These are phyloP conservation scores for Tyria jacobaeae DNA, from an alignment of 2,888 invertebrate genomes.

Conservation along the genomic window DNA sequence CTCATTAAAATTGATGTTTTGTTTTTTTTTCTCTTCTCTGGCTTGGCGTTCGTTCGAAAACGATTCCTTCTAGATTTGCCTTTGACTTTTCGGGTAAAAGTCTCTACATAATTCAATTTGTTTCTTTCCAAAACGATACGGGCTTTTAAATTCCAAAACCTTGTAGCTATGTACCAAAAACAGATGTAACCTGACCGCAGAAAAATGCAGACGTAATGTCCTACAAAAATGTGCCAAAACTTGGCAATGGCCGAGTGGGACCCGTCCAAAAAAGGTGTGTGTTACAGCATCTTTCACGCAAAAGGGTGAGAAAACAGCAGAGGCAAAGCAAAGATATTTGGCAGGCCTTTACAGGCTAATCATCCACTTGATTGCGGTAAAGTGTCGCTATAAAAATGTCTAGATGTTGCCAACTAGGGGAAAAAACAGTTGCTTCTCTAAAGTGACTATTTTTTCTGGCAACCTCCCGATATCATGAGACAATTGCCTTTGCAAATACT, in stretches of 20 bases:
- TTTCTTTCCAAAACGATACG: slow-evolving; percentile 48
- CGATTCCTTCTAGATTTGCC: slow-evolving; percentile 65
- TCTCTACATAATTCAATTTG: slow-evolving; percentile 59
- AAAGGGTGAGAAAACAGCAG: slow-evolving; percentile 79
- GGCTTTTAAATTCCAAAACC: slow-evolving; percentile 39
- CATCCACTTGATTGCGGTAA: slow-evolving; percentile 85
- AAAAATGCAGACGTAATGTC: slow-evolving; percentile 49
- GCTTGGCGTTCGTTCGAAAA: slow-evolving; percentile 50
- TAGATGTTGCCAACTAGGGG: slow-evolving; percentile 83
- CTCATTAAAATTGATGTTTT: slow-evolving; percentile 85
- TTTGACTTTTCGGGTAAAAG: slow-evolving; percentile 53
- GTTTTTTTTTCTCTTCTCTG: slow-evolving; percentile 65
- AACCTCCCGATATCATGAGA: slow-evolving; percentile 77
- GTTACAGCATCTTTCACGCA: slow-evolving; percentile 74
- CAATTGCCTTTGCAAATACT: slow-evolving; percentile 79
- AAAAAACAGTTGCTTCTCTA: slow-evolving; percentile 79
- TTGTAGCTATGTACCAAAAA: slow-evolving; percentile 37
- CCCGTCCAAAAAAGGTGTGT: slow-evolving; percentile 76
- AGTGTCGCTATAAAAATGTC: slow-evolving; percentile 84
- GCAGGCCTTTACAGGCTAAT: slow-evolving; percentile 84
- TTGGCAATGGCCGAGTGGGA: slow-evolving; percentile 69
- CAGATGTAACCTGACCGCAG: slow-evolving; percentile 41
- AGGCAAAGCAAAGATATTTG: slow-evolving; percentile 81
- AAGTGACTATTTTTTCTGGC: slow-evolving; percentile 84
- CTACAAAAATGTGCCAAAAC: slow-evolving; percentile 60